phyloP scores from a whole-genome alignment of 2,113 vertebrate species.

The Lycocorax pyrrhopterus region DNA sequence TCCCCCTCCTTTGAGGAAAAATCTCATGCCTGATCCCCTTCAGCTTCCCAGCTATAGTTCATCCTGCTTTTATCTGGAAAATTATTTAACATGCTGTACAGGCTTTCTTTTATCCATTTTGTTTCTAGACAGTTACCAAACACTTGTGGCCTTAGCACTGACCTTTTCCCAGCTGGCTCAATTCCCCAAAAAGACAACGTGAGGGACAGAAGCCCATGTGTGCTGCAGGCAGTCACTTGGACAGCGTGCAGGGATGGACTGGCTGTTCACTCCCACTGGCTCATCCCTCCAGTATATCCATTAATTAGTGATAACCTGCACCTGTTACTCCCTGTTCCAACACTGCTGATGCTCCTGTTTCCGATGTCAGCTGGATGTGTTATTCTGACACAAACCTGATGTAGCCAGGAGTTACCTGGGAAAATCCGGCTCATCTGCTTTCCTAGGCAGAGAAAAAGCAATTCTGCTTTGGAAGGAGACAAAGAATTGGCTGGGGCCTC shows the following conservation, averaged over 20 bases:
- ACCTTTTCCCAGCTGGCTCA: not conserved
- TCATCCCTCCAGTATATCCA: fast-evolving
- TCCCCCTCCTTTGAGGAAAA: not conserved
- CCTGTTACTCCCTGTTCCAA: not conserved
- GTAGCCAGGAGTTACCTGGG: not conserved
- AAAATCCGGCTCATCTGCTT: not conserved
- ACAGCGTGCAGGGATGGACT: no score
- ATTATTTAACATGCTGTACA: not conserved
- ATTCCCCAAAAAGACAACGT: not conserved
- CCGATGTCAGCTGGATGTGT: fast-evolving
- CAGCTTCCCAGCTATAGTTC: not conserved
- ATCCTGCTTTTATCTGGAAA: not conserved
- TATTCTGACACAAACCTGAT: not conserved
- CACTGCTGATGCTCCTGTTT: not conserved
- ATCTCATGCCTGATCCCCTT: not conserved
- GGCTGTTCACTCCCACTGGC: not conserved
- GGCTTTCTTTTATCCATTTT: not conserved
- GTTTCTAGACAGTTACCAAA: not conserved
- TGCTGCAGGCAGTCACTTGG: not conserved
- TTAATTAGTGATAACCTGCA: not conserved
- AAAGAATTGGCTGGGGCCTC: not conserved
- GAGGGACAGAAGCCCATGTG: fast-evolving
- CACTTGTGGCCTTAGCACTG: not conserved
- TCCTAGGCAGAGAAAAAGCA: not conserved
- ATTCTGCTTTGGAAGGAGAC: not conserved